Evolutionary conservation across 2,888 invertebrate genomes (phyloP).

Genomic region (Odontocolon sp.): DNA sequence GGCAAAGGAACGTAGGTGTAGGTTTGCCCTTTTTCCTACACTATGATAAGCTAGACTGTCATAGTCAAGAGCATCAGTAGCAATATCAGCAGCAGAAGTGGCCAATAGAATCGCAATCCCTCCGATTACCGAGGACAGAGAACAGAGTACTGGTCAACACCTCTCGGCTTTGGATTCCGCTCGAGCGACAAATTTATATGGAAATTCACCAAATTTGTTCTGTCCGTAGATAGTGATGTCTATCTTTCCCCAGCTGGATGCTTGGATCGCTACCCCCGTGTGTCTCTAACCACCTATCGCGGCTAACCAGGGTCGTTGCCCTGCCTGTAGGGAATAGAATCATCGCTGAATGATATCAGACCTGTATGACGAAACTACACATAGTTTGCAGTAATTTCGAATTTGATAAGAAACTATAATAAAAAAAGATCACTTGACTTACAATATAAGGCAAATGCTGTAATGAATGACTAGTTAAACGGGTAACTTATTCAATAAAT

Average conservation of each 20-base stretch:
- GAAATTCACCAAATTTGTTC: conserved; percentile 79
- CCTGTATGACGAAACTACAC: not conserved
- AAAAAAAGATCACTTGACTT: too few relatives aligned
- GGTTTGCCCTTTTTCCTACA: too few relatives aligned
- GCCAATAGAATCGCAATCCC: conserved; percentile 49
- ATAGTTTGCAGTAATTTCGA: not conserved
- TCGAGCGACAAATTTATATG: conserved; percentile 79
- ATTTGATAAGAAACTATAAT: conserved; percentile 3
- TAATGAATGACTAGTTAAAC: too few relatives aligned
- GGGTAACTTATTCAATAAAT: too few relatives aligned
- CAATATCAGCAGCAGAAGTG: conserved; percentile 41
- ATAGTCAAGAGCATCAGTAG: conserved; percentile 47
- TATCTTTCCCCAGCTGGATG: conserved; percentile 27
- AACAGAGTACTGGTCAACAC: conserved; percentile 23
- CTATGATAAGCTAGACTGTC: conserved; percentile 48
- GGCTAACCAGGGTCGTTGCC: not conserved
- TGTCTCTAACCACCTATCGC: conserved; percentile 50
- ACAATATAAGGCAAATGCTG: too few relatives aligned
- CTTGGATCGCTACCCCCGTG: conserved; percentile 29
- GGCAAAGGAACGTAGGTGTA: too few relatives aligned
- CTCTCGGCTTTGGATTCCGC: conserved; percentile 12
- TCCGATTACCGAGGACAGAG: conserved; percentile 65
- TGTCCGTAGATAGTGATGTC: conserved; percentile 28
- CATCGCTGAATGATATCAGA: conserved; percentile 13
- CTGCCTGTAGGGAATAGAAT: conserved; percentile 4